These are phyloP conservation scores for Drosophila sechellia DNA, from an alignment of 1,140 invertebrate genomes.

Conservation along the genomic window DNA sequence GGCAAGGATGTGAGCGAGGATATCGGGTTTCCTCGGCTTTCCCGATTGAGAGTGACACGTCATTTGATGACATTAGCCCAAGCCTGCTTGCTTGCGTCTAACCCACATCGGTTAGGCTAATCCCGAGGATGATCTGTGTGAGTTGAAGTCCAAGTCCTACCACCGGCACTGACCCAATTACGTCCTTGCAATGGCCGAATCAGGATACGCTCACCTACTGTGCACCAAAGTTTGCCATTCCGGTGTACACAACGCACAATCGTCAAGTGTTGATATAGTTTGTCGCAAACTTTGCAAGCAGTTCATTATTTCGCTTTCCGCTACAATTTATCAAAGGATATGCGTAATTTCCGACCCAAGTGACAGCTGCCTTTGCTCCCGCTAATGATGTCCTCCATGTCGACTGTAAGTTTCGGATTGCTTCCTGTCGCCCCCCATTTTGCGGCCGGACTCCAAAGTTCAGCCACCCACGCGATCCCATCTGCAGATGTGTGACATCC, in stretches of 20 bases:
- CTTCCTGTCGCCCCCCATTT: constrained; percentile 29
- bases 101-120: constrained; percentile 54
- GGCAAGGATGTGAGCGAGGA: not conserved
- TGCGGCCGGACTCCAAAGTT: not conserved
- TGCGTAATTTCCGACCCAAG: constrained; percentile 66
- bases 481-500: constrained; percentile 1
- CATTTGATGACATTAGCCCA: constrained; percentile 71
- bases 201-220: constrained; percentile 2
- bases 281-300: constrained; percentile 50
- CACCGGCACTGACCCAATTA: not conserved
- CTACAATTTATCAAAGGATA: constrained; percentile 72
- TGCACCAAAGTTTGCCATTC: constrained; percentile 24
- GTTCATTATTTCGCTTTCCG: constrained; percentile 68
- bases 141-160: not conserved
- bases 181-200: not conserved
- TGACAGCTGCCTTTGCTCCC: constrained; percentile 37
- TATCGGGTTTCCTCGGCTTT: constrained; percentile 25
- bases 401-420: constrained; percentile 42
- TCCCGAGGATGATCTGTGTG: constrained; percentile 2
- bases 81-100: constrained; percentile 58
- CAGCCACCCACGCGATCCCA: constrained; percentile 3
- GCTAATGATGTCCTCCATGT: constrained; percentile 61
- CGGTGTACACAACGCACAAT: constrained; percentile 9
- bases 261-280: constrained; percentile 46
- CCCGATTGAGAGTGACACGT: constrained; percentile 62